These are phyloP conservation scores for Leptocoma aspasia DNA, from an alignment of 2,113 vertebrate genomes.

Conservation along the genomic window DNA sequence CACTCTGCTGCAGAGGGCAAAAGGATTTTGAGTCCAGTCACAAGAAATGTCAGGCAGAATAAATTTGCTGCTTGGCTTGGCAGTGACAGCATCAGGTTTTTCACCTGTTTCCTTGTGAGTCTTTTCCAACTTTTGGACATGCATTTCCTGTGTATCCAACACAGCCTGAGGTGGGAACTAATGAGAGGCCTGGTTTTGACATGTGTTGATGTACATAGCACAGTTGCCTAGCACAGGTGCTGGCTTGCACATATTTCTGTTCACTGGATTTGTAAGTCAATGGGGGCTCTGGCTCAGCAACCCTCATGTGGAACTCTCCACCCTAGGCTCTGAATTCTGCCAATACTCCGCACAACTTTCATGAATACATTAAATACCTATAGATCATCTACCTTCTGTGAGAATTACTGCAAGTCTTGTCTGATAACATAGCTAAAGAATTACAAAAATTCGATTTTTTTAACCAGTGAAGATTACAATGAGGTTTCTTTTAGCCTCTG, in stretches of 20 bases:
- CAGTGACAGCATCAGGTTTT: not conserved
- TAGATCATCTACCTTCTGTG: slow-evolving; percentile 34
- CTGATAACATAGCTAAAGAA: slow-evolving; percentile 25
- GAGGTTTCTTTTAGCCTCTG: not conserved
- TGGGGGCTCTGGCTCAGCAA: not conserved
- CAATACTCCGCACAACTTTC: not conserved
- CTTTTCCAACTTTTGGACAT: not conserved
- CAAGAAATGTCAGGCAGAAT: not conserved
- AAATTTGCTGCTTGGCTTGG: not conserved
- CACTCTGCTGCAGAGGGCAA: not conserved
- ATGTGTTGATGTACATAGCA: not conserved
- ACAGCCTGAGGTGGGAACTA: slow-evolving; percentile 11
- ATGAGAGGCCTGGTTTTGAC: not conserved
- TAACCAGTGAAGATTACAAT: slow-evolving; percentile 12
- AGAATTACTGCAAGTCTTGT: slow-evolving; percentile 31
- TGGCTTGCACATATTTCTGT: not conserved
- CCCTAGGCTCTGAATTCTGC: slow-evolving; percentile 12
- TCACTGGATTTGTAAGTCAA: not conserved
- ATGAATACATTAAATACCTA: slow-evolving; percentile 55
- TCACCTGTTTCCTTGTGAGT: slow-evolving; percentile 2
- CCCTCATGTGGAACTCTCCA: not conserved
- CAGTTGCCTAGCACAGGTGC: slow-evolving; percentile 15
- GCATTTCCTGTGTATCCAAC: not conserved
- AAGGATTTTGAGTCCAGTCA: not conserved
- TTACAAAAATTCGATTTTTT: slow-evolving; percentile 38